These are phyloP conservation scores for Atta cephalotes DNA, from an alignment of 1,140 invertebrate species.

Conservation along the genomic window DNA sequence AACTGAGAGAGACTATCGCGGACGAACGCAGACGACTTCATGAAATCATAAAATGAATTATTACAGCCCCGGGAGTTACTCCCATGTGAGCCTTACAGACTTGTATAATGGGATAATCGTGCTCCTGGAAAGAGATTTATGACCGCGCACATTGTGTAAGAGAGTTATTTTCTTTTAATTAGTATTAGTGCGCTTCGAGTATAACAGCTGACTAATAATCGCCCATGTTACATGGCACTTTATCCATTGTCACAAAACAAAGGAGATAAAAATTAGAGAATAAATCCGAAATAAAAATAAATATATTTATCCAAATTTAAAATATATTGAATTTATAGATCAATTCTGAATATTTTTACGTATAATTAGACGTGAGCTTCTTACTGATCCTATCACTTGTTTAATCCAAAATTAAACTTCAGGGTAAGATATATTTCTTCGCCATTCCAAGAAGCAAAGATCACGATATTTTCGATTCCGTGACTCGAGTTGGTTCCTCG, in stretches of 20 bases:
- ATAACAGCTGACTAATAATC: slow-evolving; percentile 23
- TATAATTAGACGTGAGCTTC: background rate
- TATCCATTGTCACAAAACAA: background rate
- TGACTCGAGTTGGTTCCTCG: background rate
- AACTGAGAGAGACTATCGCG: slow-evolving; percentile 21
- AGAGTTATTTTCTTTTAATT: slow-evolving; percentile 63
- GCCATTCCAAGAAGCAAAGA: background rate
- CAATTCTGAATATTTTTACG: background rate
- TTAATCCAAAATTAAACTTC: background rate
- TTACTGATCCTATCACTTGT: background rate
- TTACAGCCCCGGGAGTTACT: slow-evolving; percentile 35
- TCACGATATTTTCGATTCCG: background rate
- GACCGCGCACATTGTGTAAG: slow-evolving; percentile 45
- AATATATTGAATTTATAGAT: background rate
- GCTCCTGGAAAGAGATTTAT: slow-evolving; percentile 54
- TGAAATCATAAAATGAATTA: slow-evolving; percentile 64
- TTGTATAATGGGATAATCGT: slow-evolving; percentile 56
- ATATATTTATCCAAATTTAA: background rate
- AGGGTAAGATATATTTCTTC: background rate
- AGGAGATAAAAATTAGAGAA: background rate
- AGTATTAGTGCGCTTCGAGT: slow-evolving; percentile 18
- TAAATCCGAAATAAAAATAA: background rate
- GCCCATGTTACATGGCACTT: background rate
- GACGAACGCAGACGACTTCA: slow-evolving; percentile 53
- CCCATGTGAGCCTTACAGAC: slow-evolving; percentile 36